Percentiles rank a stretch among this genome's conserved stretches.
Evolutionary conservation across 37 sponge, comb jelly and placozoan genomes (phyloP).

Genomic region (Axinella damicornis): DNA sequence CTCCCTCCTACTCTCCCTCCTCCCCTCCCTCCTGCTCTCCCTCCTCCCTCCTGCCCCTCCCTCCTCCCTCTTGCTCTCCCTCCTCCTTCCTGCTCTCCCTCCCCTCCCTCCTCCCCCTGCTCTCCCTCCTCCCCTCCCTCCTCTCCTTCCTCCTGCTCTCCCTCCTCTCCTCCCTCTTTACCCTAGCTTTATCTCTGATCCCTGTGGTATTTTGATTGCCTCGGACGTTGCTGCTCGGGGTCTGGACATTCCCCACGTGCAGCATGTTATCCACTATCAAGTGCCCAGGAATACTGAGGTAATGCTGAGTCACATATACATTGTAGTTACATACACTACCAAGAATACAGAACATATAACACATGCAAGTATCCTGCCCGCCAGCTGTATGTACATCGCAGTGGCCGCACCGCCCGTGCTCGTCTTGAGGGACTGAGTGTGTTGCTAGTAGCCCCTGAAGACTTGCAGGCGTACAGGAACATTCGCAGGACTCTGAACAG

Average conservation of each 20-base stretch:
- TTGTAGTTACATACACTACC: too few relatives aligned
- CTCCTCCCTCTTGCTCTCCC: too few relatives aligned
- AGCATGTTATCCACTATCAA: slow-evolving; percentile 96
- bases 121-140: background rate
- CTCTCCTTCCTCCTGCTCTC: background rate
- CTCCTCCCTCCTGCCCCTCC: too few relatives aligned
- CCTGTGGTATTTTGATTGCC: slow-evolving; percentile 74
- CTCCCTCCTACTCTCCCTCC: too few relatives aligned
- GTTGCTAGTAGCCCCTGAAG: slow-evolving; percentile 91
- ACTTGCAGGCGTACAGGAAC: slow-evolving; percentile 65
- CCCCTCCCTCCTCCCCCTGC: too few relatives aligned
- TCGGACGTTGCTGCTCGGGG: slow-evolving; percentile 98
- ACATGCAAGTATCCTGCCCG: too few relatives aligned
- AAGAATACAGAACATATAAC: too few relatives aligned
- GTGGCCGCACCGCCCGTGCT: slow-evolving; percentile 98
- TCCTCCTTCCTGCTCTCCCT: too few relatives aligned
- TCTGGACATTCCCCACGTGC: slow-evolving; percentile 87
- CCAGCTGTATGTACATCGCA: slow-evolving; percentile 95
- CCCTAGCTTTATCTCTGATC: slow-evolving; percentile 63
- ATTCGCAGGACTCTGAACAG: slow-evolving; percentile 84
- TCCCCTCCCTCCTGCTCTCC: too few relatives aligned
- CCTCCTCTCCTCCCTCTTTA: background rate
- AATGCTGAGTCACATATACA: too few relatives aligned
- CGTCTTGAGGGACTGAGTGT: slow-evolving; percentile 88
- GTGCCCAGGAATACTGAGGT: slow-evolving; percentile 87